Conservation (phyloP, 2,888 invertebrate species). For the Ectropis crepuscularia region DNA sequence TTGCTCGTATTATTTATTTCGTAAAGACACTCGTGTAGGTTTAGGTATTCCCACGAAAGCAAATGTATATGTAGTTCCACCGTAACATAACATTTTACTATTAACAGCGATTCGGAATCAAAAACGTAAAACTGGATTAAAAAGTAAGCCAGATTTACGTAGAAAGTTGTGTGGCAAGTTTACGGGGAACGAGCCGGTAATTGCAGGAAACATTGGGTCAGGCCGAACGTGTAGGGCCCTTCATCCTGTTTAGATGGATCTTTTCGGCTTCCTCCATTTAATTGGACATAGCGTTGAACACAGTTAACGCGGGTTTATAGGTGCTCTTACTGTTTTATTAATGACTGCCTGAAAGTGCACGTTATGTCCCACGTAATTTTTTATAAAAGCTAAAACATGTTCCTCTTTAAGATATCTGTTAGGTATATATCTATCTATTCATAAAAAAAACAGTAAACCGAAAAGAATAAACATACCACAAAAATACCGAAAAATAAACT, state of each 20-base stretch:
- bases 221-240: slow-evolving; percentile 37
- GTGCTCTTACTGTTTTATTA: not conserved
- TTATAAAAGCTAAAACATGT: not conserved
- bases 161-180: slow-evolving; percentile 61
- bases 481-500: no score
- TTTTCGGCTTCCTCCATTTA: slow-evolving; percentile 36
- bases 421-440: no score
- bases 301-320: slow-evolving; percentile 8
- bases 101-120: not conserved
- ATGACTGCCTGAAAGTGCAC: not conserved
- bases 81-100: not conserved
- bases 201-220: slow-evolving; percentile 55
- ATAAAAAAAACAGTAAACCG: no score
- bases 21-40: not conserved
- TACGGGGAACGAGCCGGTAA: slow-evolving; percentile 54
- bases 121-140: slow-evolving; percentile 14
- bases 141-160: slow-evolving; percentile 45
- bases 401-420: no score
- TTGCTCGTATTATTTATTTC: slow-evolving; percentile 3
- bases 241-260: slow-evolving; percentile 38
- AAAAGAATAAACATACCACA: no score
- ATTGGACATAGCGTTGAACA: slow-evolving; percentile 23
- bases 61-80: not conserved
- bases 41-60: no score
- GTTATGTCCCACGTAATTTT: no score